Evolutionary conservation across 2,888 invertebrate genomes (phyloP).

Genomic region (Tolmerus cingulatus): DNA sequence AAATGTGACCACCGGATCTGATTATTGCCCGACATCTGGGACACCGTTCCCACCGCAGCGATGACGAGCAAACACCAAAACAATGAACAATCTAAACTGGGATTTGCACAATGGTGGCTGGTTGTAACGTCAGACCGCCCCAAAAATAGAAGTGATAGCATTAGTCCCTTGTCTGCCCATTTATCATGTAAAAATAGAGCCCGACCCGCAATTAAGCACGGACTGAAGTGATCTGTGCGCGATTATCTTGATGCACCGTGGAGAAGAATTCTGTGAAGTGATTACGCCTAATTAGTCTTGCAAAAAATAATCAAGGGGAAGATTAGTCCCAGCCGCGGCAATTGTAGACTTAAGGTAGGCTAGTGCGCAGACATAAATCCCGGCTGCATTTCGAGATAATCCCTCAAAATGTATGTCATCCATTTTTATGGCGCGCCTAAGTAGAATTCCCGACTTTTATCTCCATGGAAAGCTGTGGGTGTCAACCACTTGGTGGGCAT

Average conservation of each 20-base stretch:
- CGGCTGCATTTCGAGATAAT: neutral
- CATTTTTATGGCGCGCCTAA: neutral
- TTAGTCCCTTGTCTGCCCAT: conserved; percentile 1
- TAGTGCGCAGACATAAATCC: neutral
- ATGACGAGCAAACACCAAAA: neutral
- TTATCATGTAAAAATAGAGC: conserved; percentile 31
- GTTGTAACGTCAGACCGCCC: neutral
- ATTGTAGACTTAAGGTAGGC: neutral
- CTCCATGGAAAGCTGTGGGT: neutral
- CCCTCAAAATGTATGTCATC: neutral
- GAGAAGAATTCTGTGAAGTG: conserved; percentile 11
- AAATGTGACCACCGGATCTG: neutral
- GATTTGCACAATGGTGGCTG: neutral
- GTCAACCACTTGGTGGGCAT: neutral
- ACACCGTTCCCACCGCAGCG: neutral
- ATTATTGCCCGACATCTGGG: conserved; percentile 19
- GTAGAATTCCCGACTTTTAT: neutral
- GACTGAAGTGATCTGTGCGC: neutral
- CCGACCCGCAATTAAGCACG: conserved; percentile 23
- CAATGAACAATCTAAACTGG: neutral
- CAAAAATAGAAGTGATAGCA: conserved; percentile 21
- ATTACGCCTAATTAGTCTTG: neutral
- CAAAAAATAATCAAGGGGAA: neutral
- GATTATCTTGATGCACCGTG: conserved; percentile 8
- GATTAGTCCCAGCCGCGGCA: neutral